A percentile compares a stretch with the other conserved stretches of the same genome.
These are phyloP conservation scores for Urosaurus nigricauda DNA, from an alignment of 2,797 vertebrate species.

Conservation along the genomic window DNA sequence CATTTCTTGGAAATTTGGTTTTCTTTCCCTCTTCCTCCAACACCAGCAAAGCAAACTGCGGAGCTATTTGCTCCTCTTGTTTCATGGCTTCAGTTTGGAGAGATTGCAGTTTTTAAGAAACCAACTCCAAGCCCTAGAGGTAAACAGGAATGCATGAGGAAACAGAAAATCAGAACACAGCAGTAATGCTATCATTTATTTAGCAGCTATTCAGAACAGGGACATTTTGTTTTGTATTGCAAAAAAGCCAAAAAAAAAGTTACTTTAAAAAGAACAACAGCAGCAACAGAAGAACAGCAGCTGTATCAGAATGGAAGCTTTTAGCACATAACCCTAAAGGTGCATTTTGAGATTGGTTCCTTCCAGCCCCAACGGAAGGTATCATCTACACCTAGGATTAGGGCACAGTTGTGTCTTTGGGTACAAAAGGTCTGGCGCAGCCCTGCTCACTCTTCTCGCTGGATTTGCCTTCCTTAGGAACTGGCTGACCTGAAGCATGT, in stretches of 20 bases:
- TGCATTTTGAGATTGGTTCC: background rate
- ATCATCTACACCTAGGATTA: background rate
- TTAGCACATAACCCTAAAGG: background rate
- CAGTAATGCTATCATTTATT: background rate
- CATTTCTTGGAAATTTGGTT: background rate
- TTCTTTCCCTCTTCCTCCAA: background rate
- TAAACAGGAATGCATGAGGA: background rate
- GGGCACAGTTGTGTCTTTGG: too few species aligned
- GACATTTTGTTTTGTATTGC: background rate
- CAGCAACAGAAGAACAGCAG: too few species aligned
- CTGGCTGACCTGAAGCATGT: constrained; percentile 92
- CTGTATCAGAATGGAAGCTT: background rate
- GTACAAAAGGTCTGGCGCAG: background rate
- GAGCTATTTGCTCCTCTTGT: background rate
- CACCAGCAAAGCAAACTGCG: background rate
- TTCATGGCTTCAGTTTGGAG: background rate
- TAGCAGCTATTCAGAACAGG: too few species aligned
- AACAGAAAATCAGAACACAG: background rate
- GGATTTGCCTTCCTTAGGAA: constrained; percentile 80
- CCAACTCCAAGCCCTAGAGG: background rate
- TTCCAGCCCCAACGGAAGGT: too few species aligned
- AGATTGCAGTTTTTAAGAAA: background rate
- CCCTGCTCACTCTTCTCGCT: background rate
- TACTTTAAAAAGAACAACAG: too few species aligned
- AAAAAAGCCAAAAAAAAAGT: background rate